Percentiles rank a stretch among this genome's conserved stretches.
Conservation (phyloP, 2,888 invertebrate genomes). For the Dryocosmus kuriphilus region DNA sequence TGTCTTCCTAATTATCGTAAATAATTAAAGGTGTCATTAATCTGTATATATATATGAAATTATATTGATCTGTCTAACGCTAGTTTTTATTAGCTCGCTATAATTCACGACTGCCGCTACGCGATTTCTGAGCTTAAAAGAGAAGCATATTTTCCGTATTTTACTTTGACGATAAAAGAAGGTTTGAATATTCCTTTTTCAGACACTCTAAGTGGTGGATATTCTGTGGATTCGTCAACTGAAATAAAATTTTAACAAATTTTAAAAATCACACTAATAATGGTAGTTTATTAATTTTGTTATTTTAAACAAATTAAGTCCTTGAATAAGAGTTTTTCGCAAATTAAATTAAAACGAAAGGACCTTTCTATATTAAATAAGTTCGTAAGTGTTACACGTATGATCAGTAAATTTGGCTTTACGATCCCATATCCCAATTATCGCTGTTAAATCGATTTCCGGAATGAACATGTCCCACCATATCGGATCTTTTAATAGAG, state of each 20-base stretch:
- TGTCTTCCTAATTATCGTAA: no score
- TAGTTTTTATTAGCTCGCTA: constrained; percentile 28
- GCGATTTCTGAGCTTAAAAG: constrained; percentile 28
- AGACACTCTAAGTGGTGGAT: neutral
- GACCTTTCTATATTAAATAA: no score
- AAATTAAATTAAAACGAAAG: neutral
- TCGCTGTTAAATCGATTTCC: constrained; percentile 14
- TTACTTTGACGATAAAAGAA: constrained; percentile 17
- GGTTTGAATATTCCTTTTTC: neutral
- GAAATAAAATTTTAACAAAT: neutral
- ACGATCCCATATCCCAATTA: neutral
- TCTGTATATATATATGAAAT: neutral
- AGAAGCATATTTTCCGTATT: constrained; percentile 4
- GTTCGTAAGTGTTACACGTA: neutral
- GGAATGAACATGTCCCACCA: neutral
- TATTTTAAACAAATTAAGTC: neutral
- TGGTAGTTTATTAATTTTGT: neutral
- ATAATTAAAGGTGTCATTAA: no score
- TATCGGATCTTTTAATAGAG: neutral
- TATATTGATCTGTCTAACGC: neutral
- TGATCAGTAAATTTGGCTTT: constrained; percentile 5
- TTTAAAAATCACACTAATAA: neutral
- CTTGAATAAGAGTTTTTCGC: neutral
- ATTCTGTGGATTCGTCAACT: neutral
- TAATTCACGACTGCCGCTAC: constrained; percentile 34